Percentiles rank a stretch among this genome's conserved stretches.
phyloP scores from a whole-genome alignment of 2,797 vertebrate genomes.

The Sebastes iracundus region DNA sequence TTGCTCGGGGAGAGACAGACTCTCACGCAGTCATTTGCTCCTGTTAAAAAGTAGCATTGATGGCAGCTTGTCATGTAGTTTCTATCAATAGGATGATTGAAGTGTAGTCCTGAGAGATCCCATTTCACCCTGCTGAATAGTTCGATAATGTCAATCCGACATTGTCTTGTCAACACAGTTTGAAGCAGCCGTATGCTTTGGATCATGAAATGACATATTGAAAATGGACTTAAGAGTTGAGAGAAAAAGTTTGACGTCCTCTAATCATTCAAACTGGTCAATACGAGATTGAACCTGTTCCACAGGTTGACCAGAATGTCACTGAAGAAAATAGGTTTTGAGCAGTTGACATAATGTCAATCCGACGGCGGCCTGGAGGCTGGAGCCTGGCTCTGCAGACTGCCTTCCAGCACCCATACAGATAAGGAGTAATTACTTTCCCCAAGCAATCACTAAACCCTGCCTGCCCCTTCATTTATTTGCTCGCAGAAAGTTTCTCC shows the following conservation, averaged over 20 bases:
- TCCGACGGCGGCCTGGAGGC: slow-evolving; percentile 15
- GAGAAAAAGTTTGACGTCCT: slow-evolving; percentile 14
- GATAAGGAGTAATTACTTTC: slow-evolving; percentile 82
- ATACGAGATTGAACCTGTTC: slow-evolving; percentile 21
- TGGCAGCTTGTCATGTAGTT: slow-evolving; percentile 22
- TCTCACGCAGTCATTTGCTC: not conserved
- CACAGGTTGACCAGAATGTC: slow-evolving; percentile 30
- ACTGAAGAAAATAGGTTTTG: slow-evolving; percentile 33
- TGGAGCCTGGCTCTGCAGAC: slow-evolving; percentile 20
- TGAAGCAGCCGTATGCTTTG: not conserved
- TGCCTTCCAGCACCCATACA: slow-evolving; percentile 30
- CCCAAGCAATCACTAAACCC: slow-evolving; percentile 55
- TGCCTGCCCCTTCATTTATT: slow-evolving; percentile 62
- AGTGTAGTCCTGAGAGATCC: not conserved
- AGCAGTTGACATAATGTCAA: slow-evolving; percentile 48
- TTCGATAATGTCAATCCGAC: slow-evolving; percentile 32
- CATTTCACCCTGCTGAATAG: not conserved
- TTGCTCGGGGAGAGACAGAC: not conserved
- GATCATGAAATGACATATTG: slow-evolving; percentile 16
- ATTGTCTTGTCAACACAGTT: slow-evolving; percentile 4
- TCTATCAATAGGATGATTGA: slow-evolving; percentile 16
- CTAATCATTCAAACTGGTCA: slow-evolving; percentile 38
- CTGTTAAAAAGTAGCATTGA: slow-evolving; percentile 17
- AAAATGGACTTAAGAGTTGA: slow-evolving; percentile 40
- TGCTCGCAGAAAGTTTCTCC: slow-evolving; percentile 54